Evolutionary conservation across 2,888 invertebrate genomes (phyloP), one percentile per base, ranked within the genome.

Genomic region (Meteorus colon): DNA sequence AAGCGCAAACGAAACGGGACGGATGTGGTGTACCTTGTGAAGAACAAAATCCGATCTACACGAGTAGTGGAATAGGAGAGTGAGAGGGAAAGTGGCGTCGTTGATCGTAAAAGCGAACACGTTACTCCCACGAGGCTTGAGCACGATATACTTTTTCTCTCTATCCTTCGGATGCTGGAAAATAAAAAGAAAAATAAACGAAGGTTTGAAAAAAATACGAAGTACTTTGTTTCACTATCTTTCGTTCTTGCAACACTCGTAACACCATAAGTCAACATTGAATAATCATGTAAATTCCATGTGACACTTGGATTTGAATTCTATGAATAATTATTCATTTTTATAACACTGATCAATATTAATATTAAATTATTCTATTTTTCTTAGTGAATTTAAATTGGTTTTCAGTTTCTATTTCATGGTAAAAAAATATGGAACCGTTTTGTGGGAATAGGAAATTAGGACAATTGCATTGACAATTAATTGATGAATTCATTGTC

Each of bases 91-190:
- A 41, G 41, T 19, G 8, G n/a, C 55, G 19, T 62, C 29, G 71
- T 60, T 60, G 60, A 62, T 71, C 71, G 71, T 71, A 71, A 71
- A 71, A 71, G 71, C 37, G 71, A 71, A 62, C 71, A 71, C 45
- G 71, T 71, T 62, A 34, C 27, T 70, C 59, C 69, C 69, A 70
- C n/a, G 69, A 37, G 55, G 16, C n/a, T 27, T 41, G 16, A 67
- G 29, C 59, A 16, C 24, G 37, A 19, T 19, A 65, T 65, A 12
- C 16, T 65, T 34, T 16, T 63, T 65, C 34, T 65, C 16, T 63
- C n/a, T 55, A 16, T 34, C 5, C 27, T 71, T 27, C 41, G 41
- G 2, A 41, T 41, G 10, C 24, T 24, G 24, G 24, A 27, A 60
- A 37, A 60, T 1, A 16, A 60, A 62, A 71, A 8, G 45, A n/a